Conservation (phyloP, 2,888 invertebrate species). For the Callyntrura sp. region DNA sequence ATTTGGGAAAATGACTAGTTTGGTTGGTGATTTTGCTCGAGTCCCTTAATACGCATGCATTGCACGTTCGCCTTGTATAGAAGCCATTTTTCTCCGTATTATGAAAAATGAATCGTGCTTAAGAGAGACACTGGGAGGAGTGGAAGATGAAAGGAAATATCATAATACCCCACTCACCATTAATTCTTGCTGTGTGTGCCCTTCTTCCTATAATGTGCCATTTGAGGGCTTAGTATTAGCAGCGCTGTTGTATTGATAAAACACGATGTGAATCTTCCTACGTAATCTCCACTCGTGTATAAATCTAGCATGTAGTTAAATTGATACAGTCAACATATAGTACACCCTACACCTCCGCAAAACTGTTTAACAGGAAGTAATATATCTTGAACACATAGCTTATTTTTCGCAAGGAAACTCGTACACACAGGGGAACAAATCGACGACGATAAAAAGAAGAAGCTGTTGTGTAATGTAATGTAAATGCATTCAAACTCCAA, state of each 20-base stretch:
- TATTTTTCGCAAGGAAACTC: not conserved
- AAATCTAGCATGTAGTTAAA: not conserved
- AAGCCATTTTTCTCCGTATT: not conserved
- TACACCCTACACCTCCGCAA: conserved; percentile 26
- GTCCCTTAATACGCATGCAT: not conserved
- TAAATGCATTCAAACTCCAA: not conserved
- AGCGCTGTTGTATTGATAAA: not conserved
- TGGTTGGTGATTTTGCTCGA: not conserved
- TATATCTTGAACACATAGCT: not conserved
- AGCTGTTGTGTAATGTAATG: conserved; percentile 7
- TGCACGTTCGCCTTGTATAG: not conserved
- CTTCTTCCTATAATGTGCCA: not conserved
- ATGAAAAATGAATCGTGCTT: conserved; percentile 11
- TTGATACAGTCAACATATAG: not conserved
- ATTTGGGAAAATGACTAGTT: not conserved
- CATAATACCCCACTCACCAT: not conserved
- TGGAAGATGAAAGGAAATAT: conserved; percentile 32
- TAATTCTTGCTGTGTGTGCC: not conserved
- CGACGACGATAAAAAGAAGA: not conserved
- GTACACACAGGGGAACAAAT: not conserved
- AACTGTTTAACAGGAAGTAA: conserved; percentile 23
- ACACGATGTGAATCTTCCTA: not conserved
- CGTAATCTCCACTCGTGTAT: not conserved
- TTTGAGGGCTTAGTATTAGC: no score
- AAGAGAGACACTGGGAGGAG: not conserved